Evolutionary conservation across 1,140 invertebrate species (phyloP).

Genomic region (Chironomus striatipennis): DNA sequence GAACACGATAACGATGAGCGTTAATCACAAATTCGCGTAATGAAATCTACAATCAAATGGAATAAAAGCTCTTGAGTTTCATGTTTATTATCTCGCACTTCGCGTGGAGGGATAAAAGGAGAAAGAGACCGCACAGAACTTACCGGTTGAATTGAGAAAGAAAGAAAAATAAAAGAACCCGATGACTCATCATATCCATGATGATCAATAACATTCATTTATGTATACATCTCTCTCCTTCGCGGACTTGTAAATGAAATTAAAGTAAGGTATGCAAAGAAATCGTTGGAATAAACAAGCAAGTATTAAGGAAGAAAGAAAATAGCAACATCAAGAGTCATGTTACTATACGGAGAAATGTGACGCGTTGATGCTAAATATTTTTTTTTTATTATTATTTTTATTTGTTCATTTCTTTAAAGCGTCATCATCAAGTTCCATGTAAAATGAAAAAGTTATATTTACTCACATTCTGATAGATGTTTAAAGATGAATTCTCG

Average conservation of each 20-base stretch:
- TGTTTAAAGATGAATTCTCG: conserved; percentile 1
- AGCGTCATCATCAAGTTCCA: neutral
- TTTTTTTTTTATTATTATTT: too few species aligned
- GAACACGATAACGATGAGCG: neutral
- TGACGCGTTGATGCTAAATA: too few species aligned
- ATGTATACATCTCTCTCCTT: neutral
- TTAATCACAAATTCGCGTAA: neutral
- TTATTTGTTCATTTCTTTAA: too few species aligned
- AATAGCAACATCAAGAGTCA: too few species aligned
- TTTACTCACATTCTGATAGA: neutral
- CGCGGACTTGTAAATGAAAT: neutral
- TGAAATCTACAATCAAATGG: conserved; percentile 13
- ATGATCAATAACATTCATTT: conserved; percentile 9
- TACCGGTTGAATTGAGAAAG: neutral
- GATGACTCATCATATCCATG: conserved; percentile 1
- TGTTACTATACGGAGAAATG: too few species aligned
- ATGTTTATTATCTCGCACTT: neutral
- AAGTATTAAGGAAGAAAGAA: too few species aligned
- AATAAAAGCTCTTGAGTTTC: neutral
- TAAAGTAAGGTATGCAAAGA: neutral
- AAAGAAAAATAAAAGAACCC: too few species aligned
- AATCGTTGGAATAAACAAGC: too few species aligned
- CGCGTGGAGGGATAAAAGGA: conserved; percentile 11
- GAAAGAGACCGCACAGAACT: neutral
- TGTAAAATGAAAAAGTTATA: neutral